Evolutionary conservation across 2,888 invertebrate species (phyloP), one percentile per base, ranked within the genome.

Genomic region (Thalpophila matura): DNA sequence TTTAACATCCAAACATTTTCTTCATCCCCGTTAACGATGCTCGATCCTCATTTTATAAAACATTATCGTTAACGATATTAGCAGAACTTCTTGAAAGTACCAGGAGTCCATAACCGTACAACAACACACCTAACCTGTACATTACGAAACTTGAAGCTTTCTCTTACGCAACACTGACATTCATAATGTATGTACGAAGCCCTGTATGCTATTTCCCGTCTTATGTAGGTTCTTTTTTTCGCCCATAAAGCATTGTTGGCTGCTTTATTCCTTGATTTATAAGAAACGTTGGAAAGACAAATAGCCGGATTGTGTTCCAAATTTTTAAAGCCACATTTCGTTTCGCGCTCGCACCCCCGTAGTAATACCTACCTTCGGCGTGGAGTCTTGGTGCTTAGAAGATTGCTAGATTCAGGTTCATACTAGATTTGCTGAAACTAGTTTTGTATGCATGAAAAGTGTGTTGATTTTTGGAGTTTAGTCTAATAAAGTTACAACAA

Each of bases 241-340:
- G 91, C 89, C 94, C 92, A 95, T 95, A 95, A 95, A 95, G 93
- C 95, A 95, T 95, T 95, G 96, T 95, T 95, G 95, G 95, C 95
- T 95, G 95, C 95, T 95, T 95, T 95, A 95, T 95, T 94, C 95
- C 95, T 95, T 95, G 96, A 96, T 96, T 96, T 96, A 96, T 96
- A 96, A 95, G 95, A 96, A 95, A 96, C 96, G 96, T 96, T 95
- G 94, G 95, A 95, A 96, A 96, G 96, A 96, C 96, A 96, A 96
- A 96, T 96, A 96, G 96, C 95, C 94, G 96, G 96, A 96, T 96
- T 96, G 96, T 96, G 96, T 96, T 96, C 96, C 96, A 96, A 96
- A 96, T 96, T 96, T 96, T 96, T 96, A 96, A 96, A 96, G 96
- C 96, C 96, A 95, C 96, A 96, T 96, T 96, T 96, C 95, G 95